phyloP scores from a whole-genome alignment of 2,797 vertebrate genomes.

The Anguilla megastoma region DNA sequence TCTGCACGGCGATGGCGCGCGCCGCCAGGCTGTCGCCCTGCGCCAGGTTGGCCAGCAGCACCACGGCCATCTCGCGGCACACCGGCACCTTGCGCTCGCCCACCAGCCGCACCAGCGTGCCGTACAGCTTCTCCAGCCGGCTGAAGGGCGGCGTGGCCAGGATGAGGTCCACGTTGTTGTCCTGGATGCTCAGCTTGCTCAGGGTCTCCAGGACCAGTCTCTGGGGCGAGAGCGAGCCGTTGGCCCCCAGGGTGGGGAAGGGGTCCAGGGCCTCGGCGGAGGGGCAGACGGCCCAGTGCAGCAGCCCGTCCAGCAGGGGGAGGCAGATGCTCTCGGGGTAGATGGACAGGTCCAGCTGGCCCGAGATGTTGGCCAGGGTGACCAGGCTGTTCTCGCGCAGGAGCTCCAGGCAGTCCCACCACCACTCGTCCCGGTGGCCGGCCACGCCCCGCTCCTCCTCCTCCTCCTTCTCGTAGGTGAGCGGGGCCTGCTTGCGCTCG shows the following conservation, averaged over 20 bases:
- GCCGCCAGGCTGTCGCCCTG: slow-evolving; percentile 94
- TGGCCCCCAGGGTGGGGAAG: slow-evolving; percentile 91
- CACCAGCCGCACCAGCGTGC: slow-evolving; percentile 93
- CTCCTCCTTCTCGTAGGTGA: slow-evolving; percentile 96
- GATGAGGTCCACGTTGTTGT: slow-evolving; percentile 99
- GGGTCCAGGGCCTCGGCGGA: slow-evolving; percentile 97
- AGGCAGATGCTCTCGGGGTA: slow-evolving; percentile 98
- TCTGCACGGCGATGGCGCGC: slow-evolving; percentile 92
- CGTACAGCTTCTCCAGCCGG: slow-evolving; percentile 94
- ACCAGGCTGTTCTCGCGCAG: slow-evolving; percentile 96
- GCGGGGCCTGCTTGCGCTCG: slow-evolving; percentile 91
- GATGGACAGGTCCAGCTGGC: slow-evolving; percentile 94
- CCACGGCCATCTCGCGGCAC: slow-evolving; percentile 97
- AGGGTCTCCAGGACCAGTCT: slow-evolving; percentile 98
- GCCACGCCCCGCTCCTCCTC: slow-evolving; percentile 91
- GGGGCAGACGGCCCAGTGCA: slow-evolving; percentile 98
- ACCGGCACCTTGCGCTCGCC: slow-evolving; percentile 96
- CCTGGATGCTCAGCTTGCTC: slow-evolving; percentile 99
- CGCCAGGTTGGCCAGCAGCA: slow-evolving; percentile 94
- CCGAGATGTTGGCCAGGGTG: slow-evolving; percentile 96
- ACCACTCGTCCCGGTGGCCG: slow-evolving; percentile 95
- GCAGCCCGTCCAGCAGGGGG: slow-evolving; percentile 94
- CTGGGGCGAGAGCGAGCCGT: slow-evolving; percentile 92
- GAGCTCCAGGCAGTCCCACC: slow-evolving; percentile 98
- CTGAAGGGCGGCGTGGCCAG: slow-evolving; percentile 95